These are phyloP conservation scores for Geodia barretti DNA, from an alignment of 37 sponge, comb jelly and placozoan species.

Conservation along the genomic window DNA sequence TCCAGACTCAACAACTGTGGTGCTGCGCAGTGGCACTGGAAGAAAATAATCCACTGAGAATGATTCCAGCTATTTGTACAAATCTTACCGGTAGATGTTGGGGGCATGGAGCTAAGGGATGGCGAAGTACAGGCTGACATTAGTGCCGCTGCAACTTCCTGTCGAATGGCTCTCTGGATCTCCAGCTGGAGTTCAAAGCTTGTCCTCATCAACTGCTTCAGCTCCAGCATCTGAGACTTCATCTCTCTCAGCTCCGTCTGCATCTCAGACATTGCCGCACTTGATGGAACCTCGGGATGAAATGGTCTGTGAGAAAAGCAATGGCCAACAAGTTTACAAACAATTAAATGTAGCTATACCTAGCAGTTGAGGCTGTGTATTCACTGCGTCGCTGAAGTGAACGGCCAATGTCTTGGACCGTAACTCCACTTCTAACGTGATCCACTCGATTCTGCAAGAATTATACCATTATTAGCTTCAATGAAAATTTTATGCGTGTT, in stretches of 20 bases:
- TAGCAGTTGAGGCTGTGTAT: background rate
- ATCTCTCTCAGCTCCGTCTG: slow-evolving; percentile 62
- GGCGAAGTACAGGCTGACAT: slow-evolving; percentile 10
- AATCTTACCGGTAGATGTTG: background rate
- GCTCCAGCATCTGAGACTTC: slow-evolving; percentile 65
- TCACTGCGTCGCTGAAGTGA: background rate
- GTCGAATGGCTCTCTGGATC: slow-evolving; percentile 85
- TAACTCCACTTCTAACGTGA: background rate
- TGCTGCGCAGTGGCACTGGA: no score
- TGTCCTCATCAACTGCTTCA: slow-evolving; percentile 78
- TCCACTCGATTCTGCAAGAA: background rate
- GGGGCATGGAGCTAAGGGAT: background rate
- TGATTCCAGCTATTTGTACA: no score
- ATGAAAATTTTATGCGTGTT: background rate
- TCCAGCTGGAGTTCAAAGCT: slow-evolving; percentile 89
- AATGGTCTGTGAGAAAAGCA: background rate
- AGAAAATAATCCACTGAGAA: no score
- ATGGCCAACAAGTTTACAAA: background rate
- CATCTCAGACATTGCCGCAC: background rate
- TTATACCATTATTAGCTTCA: no score
- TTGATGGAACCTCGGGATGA: background rate
- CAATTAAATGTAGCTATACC: background rate
- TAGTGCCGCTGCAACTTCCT: slow-evolving; percentile 91
- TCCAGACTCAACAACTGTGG: slow-evolving; percentile 48
- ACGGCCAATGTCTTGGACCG: background rate